A percentile compares a stretch with the other conserved stretches of the same genome.
phyloP scores from a whole-genome alignment of 2,888 invertebrate genomes.

The Autographa pulchrina region DNA sequence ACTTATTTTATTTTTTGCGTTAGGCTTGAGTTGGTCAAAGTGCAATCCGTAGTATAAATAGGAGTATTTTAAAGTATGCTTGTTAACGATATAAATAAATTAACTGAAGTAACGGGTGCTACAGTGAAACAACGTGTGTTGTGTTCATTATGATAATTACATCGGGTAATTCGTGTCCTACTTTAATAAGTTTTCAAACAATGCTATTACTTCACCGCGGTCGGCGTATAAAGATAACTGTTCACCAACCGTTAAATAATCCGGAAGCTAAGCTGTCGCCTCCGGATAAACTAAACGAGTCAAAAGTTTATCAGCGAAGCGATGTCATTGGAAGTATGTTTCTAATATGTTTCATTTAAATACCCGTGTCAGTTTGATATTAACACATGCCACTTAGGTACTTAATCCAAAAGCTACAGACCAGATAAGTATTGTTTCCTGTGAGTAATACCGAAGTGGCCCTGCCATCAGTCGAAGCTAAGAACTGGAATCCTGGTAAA shows the following conservation, averaged over 20 bases:
- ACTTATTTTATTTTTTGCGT: background rate
- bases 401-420: too few relatives aligned
- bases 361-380: too few relatives aligned
- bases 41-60: background rate
- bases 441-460: too few relatives aligned
- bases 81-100: background rate
- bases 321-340: background rate
- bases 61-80: background rate
- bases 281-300: background rate
- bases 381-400: too few relatives aligned
- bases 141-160: constrained; percentile 33
- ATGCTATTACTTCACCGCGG: constrained; percentile 57
- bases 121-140: constrained; percentile 7
- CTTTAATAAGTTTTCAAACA: constrained; percentile 64
- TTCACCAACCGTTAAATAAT: constrained; percentile 33
- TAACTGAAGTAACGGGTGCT: background rate
- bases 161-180: constrained; percentile 45
- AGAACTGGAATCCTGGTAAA: too few relatives aligned
- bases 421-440: too few relatives aligned
- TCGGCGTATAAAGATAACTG: constrained; percentile 53
- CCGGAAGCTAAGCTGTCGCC: background rate
- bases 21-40: background rate
- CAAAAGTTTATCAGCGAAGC: background rate
- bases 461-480: too few relatives aligned
- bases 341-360: too few relatives aligned